These are phyloP conservation scores for Aradus depressus DNA, from an alignment of 2,888 invertebrate genomes.

Conservation along the genomic window DNA sequence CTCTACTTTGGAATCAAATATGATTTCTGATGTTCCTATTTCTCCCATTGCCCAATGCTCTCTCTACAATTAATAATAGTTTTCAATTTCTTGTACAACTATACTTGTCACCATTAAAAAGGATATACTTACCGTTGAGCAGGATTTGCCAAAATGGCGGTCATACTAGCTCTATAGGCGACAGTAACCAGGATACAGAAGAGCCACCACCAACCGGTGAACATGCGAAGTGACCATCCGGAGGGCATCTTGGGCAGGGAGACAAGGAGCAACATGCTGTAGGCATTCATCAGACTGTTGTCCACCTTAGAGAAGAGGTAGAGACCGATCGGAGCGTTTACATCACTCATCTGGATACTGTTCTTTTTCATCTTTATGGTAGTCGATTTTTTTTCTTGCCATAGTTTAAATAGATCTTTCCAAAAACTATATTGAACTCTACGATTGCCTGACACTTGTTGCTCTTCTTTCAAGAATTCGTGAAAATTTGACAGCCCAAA, in stretches of 20 bases:
- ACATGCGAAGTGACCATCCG: constrained; percentile 66
- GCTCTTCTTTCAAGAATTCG: constrained; percentile 15
- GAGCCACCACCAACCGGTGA: constrained; percentile 81
- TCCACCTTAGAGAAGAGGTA: constrained; percentile 60
- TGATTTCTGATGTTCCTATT: too few species aligned
- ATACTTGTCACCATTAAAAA: too few species aligned
- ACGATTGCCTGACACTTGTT: not conserved
- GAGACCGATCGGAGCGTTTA: constrained; percentile 41
- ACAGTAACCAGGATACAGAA: constrained; percentile 70
- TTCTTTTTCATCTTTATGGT: too few species aligned
- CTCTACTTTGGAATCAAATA: too few species aligned
- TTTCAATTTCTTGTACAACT: not conserved
- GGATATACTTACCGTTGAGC: constrained; percentile 45
- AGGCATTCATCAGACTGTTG: constrained; percentile 67
- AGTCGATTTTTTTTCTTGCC: constrained; percentile 20
- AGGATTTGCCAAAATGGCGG: constrained; percentile 70
- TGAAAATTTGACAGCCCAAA: constrained; percentile 52
- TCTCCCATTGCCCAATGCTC: not conserved
- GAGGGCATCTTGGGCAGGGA: constrained; percentile 57
- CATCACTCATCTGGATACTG: not conserved
- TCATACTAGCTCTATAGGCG: constrained; percentile 72
- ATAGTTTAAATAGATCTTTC: constrained; percentile 15
- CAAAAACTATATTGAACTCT: constrained; percentile 13
- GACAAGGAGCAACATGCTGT: constrained; percentile 68
- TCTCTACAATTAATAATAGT: not conserved